Percentiles rank a stretch among this genome's conserved stretches.
Evolutionary conservation across 2,797 vertebrate genomes (phyloP).

Genomic region (Sylvia borin): DNA sequence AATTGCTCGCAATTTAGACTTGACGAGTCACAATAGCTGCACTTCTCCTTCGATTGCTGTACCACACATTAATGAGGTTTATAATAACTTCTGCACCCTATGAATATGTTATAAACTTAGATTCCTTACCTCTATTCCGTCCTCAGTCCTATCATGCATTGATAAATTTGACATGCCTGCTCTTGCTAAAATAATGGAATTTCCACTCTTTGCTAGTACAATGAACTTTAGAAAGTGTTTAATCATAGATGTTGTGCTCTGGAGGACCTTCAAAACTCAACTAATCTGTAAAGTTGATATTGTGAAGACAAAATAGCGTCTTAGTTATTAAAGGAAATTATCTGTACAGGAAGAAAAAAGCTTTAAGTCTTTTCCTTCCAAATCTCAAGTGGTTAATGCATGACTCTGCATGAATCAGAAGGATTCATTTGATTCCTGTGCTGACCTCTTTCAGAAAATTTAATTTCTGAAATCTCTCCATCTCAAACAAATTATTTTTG

Average conservation of each 20-base stretch:
- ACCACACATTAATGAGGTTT: slow-evolving; percentile 38
- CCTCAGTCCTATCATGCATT: background rate
- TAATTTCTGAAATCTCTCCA: slow-evolving; percentile 48
- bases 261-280: slow-evolving; percentile 65
- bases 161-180: slow-evolving; percentile 58
- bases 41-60: slow-evolving; percentile 13
- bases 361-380: slow-evolving; percentile 64
- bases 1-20: background rate
- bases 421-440: slow-evolving; percentile 68
- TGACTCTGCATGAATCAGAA: slow-evolving; percentile 78
- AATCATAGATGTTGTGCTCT: slow-evolving; percentile 71
- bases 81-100: slow-evolving; percentile 49
- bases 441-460: slow-evolving; percentile 71
- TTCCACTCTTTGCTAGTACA: slow-evolving; percentile 53
- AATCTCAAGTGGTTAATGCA: slow-evolving; percentile 78
- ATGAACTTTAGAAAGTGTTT: slow-evolving; percentile 71
- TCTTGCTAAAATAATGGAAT: slow-evolving; percentile 64
- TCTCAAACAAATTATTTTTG: slow-evolving; percentile 65
- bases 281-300: slow-evolving; percentile 75
- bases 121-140: background rate
- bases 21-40: background rate
- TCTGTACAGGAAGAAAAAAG: slow-evolving; percentile 66
- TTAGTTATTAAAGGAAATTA: slow-evolving; percentile 78
- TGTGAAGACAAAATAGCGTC: slow-evolving; percentile 64
- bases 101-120: slow-evolving; percentile 29